Conservation (phyloP, 1,140 invertebrate species). For the Drosophila yakuba region DNA sequence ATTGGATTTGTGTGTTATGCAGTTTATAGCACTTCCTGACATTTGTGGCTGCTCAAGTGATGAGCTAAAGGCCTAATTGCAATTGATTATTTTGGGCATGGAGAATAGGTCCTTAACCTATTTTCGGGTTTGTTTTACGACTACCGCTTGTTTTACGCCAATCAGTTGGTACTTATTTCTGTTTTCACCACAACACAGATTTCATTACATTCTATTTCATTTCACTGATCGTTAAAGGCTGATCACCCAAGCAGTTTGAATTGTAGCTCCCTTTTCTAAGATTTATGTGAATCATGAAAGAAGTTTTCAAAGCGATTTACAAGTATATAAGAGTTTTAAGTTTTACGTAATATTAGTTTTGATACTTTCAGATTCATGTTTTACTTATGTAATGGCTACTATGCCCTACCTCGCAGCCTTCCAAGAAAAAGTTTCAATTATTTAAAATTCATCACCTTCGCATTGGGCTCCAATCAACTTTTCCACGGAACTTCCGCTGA, state of each 20-base stretch:
- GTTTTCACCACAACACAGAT: neutral
- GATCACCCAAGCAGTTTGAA: constrained; percentile 9
- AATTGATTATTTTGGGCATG: constrained; percentile 1
- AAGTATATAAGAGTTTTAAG: neutral
- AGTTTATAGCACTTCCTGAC: constrained; percentile 40
- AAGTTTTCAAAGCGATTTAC: constrained; percentile 10
- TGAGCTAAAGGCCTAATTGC: constrained; percentile 41
- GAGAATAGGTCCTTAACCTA: constrained; percentile 1
- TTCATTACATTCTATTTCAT: constrained; percentile 40
- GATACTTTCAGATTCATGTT: neutral
- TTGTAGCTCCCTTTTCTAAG: neutral
- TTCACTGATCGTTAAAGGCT: constrained; percentile 61
- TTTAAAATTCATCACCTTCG: constrained; percentile 10
- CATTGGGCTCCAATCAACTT: constrained; percentile 16
- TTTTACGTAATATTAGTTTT: neutral
- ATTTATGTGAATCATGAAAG: constrained; percentile 12
- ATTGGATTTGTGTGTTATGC: constrained; percentile 48
- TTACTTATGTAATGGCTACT: neutral
- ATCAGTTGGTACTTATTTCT: constrained; percentile 58
- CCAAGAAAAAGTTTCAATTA: constrained; percentile 13
- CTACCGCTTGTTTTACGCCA: constrained; percentile 44
- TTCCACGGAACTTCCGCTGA: constrained; percentile 54
- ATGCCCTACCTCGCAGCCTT: constrained; percentile 1
- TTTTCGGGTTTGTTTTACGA: constrained; percentile 49
- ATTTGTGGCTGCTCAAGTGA: constrained; percentile 30